Evolutionary conservation across 2,113 vertebrate genomes (phyloP), one percentile per base, ranked within the genome.

Genomic region (Mesitornis unicolor): DNA sequence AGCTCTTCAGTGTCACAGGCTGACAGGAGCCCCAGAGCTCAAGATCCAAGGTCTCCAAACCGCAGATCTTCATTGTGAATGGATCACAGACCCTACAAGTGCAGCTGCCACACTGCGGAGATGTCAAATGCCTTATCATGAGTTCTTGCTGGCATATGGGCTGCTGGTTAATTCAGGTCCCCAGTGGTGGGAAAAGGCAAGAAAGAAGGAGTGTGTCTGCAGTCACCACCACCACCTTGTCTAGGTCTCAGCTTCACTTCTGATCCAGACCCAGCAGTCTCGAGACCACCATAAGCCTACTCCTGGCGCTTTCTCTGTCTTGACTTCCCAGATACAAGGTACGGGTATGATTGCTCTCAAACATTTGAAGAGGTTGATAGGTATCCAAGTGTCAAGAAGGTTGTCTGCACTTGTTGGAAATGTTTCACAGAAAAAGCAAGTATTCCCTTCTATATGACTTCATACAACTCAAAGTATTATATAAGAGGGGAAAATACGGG

Each of bases 41-140:
- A 4, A 82, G 43, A 40, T 20, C 16, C 19, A 36, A 63, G 21
- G 21, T 76, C 31, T 43, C 56, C 40, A 83, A 43, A 60, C 7
- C 7, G 12, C 9, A 56, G 26, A 21, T 54, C 38, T 80, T 48
- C n/a, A 4, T 5, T 13, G 31, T 0, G 0, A 68, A 47, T 14
- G 36, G 26, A 60, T 60, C 75, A 15, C 11, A 0, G 40, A 35
- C 38, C 16, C 61, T 6, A 1, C 48, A 6, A 19, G 40, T 8
- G 59, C 70, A n/a, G 29, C 57, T 60, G 53, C 67, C 48, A 15
- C 40, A 2, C 0, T 12, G 48, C 76, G 50, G 22, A 74, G 48
- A 20, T 45, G 25, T 65, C 68, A 64, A 51, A 53, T 15, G 28
- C n/a, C 68, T 80, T 20, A 13, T 33, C 10, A 12, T 4, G 53